Conservation (phyloP, 2,888 invertebrate species). For the Stenichneumon culpator region DNA sequence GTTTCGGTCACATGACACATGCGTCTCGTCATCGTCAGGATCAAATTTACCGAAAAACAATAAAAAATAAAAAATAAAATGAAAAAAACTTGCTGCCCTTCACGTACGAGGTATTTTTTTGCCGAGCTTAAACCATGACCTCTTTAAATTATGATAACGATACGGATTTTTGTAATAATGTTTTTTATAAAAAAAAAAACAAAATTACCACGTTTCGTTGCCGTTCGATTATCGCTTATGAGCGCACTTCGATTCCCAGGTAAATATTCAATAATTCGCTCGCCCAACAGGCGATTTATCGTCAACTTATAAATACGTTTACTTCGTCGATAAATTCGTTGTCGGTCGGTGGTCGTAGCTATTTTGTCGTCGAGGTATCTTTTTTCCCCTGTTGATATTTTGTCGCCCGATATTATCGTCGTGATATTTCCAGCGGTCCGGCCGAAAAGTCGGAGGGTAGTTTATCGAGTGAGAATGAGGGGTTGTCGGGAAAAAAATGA, state of each 20-base stretch:
- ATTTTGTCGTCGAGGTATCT: background rate
- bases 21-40: slow-evolving; percentile 13
- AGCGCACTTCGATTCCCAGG: too few species aligned
- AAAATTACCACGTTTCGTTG: background rate
- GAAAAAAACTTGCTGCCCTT: background rate
- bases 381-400: background rate
- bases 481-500: slow-evolving; percentile 76
- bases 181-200: too few species aligned
- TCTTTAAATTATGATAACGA: too few species aligned
- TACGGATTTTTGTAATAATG: too few species aligned
- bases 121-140: too few species aligned
- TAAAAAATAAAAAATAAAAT: background rate
- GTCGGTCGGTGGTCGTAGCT: too few species aligned
- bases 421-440: background rate
- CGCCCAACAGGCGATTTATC: too few species aligned
- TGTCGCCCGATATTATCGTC: slow-evolving; percentile 8
- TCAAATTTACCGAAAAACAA: slow-evolving; percentile 4
- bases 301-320: too few species aligned
- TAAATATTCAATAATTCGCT: too few species aligned
- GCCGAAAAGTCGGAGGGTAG: background rate
- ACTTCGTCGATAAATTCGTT: too few species aligned
- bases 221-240: background rate
- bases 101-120: background rate
- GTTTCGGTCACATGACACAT: slow-evolving; percentile 30
- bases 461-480: slow-evolving; percentile 39